phyloP scores from a whole-genome alignment of 2,797 vertebrate species.

The Arrhamphus sclerolepis region DNA sequence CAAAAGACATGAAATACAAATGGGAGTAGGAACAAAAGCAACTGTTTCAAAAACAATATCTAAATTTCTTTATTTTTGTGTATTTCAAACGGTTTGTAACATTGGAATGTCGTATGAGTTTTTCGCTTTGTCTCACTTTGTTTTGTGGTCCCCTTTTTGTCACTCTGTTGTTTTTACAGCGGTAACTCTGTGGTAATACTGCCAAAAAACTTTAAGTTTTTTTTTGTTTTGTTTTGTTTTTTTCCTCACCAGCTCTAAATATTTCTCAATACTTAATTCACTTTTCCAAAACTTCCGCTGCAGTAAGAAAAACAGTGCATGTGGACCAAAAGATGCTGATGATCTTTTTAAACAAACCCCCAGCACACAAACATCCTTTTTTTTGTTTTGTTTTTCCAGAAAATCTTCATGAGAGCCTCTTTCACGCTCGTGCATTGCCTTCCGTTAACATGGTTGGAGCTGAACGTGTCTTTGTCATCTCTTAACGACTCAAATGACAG shows the following conservation, averaged over 20 bases:
- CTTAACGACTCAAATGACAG: too few relatives aligned
- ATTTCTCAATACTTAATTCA: constrained; percentile 67
- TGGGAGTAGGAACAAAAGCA: constrained; percentile 48
- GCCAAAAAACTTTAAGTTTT: constrained; percentile 58
- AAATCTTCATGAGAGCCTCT: not conserved
- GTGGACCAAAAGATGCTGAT: constrained; percentile 12
- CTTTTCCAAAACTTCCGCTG: constrained; percentile 46
- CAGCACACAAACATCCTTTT: not conserved
- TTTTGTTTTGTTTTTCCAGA: not conserved
- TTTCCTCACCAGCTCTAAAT: constrained; percentile 56
- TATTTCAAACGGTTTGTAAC: constrained; percentile 42
- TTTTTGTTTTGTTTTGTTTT: constrained; percentile 51
- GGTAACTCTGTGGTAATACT: constrained; percentile 63
- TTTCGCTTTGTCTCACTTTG: constrained; percentile 58
- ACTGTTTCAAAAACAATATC: constrained; percentile 54
- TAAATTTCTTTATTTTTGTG: constrained; percentile 58
- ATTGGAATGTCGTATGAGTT: constrained; percentile 51
- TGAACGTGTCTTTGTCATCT: too few relatives aligned
- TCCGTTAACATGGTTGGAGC: too few relatives aligned
- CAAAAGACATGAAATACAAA: constrained; percentile 53
- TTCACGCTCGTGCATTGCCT: too few relatives aligned
- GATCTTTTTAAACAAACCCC: not conserved
- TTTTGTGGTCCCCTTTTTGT: constrained; percentile 68
- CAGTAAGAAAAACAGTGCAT: constrained; percentile 41
- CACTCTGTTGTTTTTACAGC: constrained; percentile 67